Evolutionary conservation across 2,888 invertebrate genomes (phyloP).

Genomic region (Cephus runcator): DNA sequence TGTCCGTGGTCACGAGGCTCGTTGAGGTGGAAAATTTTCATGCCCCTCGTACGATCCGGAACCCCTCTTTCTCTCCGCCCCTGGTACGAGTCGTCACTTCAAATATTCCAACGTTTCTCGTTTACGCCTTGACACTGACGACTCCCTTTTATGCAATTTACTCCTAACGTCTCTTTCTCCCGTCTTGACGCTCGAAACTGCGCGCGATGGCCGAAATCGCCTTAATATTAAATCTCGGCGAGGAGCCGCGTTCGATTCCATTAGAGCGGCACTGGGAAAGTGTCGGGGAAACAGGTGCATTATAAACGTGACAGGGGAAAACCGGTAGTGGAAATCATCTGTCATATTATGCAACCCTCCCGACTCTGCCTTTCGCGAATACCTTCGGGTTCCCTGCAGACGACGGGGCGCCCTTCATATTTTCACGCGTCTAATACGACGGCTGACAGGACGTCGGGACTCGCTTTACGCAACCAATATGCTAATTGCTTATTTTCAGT

Average conservation of each 20-base stretch:
- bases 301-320: slow-evolving; percentile 16
- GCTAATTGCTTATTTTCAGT: background rate
- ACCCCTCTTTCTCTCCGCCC: too few relatives aligned
- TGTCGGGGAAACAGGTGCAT: slow-evolving; percentile 19
- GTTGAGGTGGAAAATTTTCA: background rate
- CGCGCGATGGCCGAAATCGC: background rate
- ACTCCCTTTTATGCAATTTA: background rate
- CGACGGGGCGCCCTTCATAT: background rate
- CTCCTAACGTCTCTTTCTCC: background rate
- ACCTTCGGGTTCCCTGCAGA: background rate
- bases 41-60: background rate
- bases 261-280: background rate
- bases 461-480: background rate
- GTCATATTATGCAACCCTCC: slow-evolving; percentile 13
- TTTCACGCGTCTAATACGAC: background rate
- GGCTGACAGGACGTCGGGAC: background rate
- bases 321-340: slow-evolving; percentile 18
- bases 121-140: background rate
- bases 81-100: background rate
- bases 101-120: background rate
- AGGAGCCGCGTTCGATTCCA: background rate
- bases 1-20: too few relatives aligned
- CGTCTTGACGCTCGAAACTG: background rate
- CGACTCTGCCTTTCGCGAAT: background rate
- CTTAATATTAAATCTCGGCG: background rate